These are phyloP conservation scores for Eclectus roratus DNA, from an alignment of 2,113 vertebrate species.

Conservation along the genomic window DNA sequence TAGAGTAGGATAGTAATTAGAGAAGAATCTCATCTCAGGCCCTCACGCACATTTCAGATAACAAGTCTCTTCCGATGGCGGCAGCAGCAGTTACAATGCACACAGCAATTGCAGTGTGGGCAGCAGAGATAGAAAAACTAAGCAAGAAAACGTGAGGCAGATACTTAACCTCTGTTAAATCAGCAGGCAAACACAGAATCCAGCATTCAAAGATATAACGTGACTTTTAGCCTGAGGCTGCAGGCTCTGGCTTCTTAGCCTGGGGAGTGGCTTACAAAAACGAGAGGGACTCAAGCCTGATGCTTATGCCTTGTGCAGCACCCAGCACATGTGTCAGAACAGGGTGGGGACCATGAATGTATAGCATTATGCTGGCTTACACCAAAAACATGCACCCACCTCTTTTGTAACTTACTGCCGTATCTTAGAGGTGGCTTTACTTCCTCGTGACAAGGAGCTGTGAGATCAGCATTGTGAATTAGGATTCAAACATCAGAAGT, in stretches of 20 bases:
- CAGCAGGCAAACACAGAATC: not conserved
- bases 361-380: not conserved
- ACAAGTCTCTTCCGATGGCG: not conserved
- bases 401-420: not conserved
- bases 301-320: not conserved
- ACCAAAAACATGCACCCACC: not conserved
- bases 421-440: not conserved
- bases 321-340: not conserved
- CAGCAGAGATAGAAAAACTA: not conserved
- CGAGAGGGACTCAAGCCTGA: not conserved
- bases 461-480: not conserved
- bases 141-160: not conserved
- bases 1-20: not conserved
- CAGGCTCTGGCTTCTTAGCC: not conserved
- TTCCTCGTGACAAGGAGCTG: not conserved
- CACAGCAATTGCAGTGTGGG: not conserved
- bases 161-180: not conserved
- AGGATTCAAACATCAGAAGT: not conserved
- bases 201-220: not conserved
- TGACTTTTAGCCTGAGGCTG: not conserved
- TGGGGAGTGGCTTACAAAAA: not conserved
- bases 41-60: not conserved
- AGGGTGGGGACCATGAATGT: not conserved
- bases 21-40: conserved; percentile 16
- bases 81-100: not conserved